A percentile compares a stretch with the other conserved stretches of the same genome.
Evolutionary conservation across 2,113 vertebrate species (phyloP).

Genomic region (Ciconia maguari): DNA sequence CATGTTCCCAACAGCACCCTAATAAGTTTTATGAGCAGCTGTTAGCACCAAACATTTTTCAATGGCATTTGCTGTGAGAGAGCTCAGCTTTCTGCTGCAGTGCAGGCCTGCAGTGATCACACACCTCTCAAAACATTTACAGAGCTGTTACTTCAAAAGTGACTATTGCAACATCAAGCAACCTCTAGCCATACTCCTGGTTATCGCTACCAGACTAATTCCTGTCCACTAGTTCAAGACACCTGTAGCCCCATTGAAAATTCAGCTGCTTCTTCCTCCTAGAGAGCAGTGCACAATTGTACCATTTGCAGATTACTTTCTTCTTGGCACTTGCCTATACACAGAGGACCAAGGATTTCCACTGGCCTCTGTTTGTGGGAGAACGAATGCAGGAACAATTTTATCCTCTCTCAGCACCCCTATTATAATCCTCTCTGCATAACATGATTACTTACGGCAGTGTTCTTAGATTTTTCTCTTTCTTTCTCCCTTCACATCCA

Average conservation of each 20-base stretch:
- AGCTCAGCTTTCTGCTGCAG: neutral
- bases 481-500: neutral
- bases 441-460: neutral
- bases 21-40: neutral
- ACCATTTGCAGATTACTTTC: neutral
- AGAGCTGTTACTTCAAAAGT: neutral
- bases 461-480: neutral
- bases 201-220: neutral
- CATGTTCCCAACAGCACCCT: neutral
- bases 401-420: neutral
- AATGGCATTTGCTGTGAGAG: neutral
- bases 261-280: neutral
- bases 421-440: neutral
- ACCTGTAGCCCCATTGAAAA: neutral
- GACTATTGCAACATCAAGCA: neutral
- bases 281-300: rapidly evolving
- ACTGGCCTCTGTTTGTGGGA: neutral
- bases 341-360: neutral
- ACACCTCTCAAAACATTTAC: neutral
- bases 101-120: neutral
- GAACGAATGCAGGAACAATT: neutral
- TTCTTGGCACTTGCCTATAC: neutral
- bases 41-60: neutral
- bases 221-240: neutral
- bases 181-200: neutral